Evolutionary conservation across 2,888 invertebrate species (phyloP).

Genomic region (Polietes domitor): DNA sequence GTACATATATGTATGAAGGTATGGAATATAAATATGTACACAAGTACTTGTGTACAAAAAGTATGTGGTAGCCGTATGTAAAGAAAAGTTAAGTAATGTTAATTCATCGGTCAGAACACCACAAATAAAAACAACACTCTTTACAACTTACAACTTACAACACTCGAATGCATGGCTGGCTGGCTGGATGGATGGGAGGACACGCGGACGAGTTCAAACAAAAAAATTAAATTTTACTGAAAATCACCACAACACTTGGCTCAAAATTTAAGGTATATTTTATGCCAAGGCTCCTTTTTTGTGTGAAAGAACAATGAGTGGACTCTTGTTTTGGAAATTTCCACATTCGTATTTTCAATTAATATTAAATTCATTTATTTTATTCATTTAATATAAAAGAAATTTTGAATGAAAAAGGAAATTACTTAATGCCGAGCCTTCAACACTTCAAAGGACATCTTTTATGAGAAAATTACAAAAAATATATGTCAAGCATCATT

Average conservation of each 20-base stretch:
- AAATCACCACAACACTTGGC: neutral
- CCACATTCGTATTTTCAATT: no score
- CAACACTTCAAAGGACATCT: constrained; percentile 26
- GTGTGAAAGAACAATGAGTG: neutral
- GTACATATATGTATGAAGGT: no score
- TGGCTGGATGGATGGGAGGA: no score
- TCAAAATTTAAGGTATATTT: neutral
- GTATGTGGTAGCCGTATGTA: constrained; percentile 17
- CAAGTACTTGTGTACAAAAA: neutral
- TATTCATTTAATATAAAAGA: neutral
- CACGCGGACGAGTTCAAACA: neutral
- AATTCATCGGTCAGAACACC: constrained; percentile 31
- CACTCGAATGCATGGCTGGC: no score
- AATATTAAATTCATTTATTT: no score
- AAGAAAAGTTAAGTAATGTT: constrained; percentile 35
- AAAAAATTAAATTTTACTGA: neutral
- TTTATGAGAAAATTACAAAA: constrained; percentile 29
- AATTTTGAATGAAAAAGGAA: neutral
- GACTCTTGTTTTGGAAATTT: neutral
- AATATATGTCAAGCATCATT: neutral
- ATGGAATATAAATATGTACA: neutral
- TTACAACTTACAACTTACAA: neutral
- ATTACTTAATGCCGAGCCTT: neutral
- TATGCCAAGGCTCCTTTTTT: neutral
- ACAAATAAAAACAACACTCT: constrained; percentile 11